Conservation (phyloP, 2,113 vertebrate species). For the Sigmodon hispidus region DNA sequence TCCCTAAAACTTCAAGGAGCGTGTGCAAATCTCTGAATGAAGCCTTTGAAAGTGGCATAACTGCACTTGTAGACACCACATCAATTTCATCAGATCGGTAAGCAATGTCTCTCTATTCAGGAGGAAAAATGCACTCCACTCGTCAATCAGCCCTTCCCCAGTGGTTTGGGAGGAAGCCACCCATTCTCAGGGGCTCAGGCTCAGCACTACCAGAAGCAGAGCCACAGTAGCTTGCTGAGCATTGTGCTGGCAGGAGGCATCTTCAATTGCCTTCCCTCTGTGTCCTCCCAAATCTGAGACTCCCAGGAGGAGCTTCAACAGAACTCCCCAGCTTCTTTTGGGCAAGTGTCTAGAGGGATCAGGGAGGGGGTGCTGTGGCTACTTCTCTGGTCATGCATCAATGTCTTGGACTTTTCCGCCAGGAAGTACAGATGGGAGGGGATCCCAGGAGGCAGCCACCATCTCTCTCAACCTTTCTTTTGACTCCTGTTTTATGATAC, state of each 20-base stretch:
- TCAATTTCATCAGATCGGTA: slow-evolving; percentile 69
- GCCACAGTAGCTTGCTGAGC: neutral
- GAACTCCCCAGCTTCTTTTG: neutral
- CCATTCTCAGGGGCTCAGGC: neutral
- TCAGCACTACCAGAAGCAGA: accelerated
- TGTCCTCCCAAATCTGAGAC: neutral
- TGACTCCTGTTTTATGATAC: neutral
- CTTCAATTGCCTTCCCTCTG: neutral
- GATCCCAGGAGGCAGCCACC: neutral
- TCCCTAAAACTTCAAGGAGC: slow-evolving; percentile 42
- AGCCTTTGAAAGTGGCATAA: slow-evolving; percentile 48
- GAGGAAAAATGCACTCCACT: slow-evolving; percentile 64
- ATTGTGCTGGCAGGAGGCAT: accelerated
- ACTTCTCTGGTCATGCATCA: neutral
- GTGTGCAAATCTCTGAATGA: slow-evolving; percentile 54
- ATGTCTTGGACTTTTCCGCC: too few relatives aligned
- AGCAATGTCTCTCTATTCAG: slow-evolving; percentile 64
- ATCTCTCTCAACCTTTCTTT: neutral
- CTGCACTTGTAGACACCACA: slow-evolving; percentile 42
- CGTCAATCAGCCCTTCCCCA: neutral
- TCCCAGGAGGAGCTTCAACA: neutral
- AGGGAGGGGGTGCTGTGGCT: accelerated
- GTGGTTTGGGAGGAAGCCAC: neutral
- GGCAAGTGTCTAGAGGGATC: neutral
- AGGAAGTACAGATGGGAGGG: neutral